A percentile compares a stretch with the other conserved stretches of the same genome.
Conservation (phyloP, 1,140 invertebrate species). For the Amphibalanus amphitrite region DNA sequence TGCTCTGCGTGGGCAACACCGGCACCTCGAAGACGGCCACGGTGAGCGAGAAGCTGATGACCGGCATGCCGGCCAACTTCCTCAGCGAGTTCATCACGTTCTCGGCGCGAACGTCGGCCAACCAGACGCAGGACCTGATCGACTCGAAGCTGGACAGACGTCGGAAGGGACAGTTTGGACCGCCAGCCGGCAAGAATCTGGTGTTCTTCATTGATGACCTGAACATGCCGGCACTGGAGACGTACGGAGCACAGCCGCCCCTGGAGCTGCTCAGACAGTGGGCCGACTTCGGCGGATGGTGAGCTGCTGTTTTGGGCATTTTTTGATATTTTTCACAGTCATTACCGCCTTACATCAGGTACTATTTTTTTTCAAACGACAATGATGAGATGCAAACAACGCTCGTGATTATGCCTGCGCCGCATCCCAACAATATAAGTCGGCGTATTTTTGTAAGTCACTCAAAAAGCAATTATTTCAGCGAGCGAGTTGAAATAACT, state of each 20-base stretch:
- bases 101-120: conserved; percentile 68
- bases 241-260: conserved; percentile 76
- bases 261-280: conserved; percentile 69
- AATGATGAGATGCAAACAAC: too few relatives aligned
- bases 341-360: too few relatives aligned
- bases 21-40: conserved; percentile 89
- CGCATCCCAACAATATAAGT: too few relatives aligned
- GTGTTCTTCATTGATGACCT: conserved; percentile 81
- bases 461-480: too few relatives aligned
- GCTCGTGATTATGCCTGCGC: too few relatives aligned
- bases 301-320: too few relatives aligned
- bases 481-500: too few relatives aligned
- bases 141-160: conserved; percentile 87
- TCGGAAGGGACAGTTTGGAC: conserved; percentile 80
- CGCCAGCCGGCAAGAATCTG: conserved; percentile 75
- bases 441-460: too few relatives aligned
- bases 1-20: conserved; percentile 75
- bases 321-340: too few relatives aligned
- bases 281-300: conserved; percentile 4
- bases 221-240: conserved; percentile 59
- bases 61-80: conserved; percentile 59
- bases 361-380: too few relatives aligned
- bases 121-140: conserved; percentile 74
- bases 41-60: conserved; percentile 54
- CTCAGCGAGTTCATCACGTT: conserved; percentile 76